Conservation (phyloP, 2,888 invertebrate species). For the Ypsolopha scabrella region DNA sequence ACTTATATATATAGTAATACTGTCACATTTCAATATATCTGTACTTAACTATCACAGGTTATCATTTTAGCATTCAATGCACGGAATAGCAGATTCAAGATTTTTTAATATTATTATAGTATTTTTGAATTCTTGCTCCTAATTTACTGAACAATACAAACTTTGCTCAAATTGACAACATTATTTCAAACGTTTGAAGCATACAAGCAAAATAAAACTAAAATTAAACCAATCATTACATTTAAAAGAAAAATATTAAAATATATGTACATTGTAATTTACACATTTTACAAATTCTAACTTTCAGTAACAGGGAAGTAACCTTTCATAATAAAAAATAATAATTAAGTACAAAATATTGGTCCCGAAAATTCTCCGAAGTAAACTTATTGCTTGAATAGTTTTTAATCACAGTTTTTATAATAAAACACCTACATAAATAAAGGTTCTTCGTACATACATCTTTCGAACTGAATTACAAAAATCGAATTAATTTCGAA, state of each 20-base stretch:
- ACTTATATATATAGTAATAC: constrained; percentile 5
- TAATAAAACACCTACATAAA: too few relatives aligned
- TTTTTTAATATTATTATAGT: not conserved
- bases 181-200: too few relatives aligned
- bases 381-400: too few relatives aligned
- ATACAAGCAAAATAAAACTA: not conserved
- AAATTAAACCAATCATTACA: not conserved
- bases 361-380: not conserved
- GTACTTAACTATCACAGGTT: constrained; percentile 5
- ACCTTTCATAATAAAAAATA: too few relatives aligned
- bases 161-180: constrained; percentile 4
- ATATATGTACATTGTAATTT: not conserved
- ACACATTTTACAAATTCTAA: not conserved
- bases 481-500: too few relatives aligned
- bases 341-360: not conserved
- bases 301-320: too few relatives aligned
- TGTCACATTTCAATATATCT: constrained; percentile 1
- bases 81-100: not conserved
- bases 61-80: constrained; percentile 1
- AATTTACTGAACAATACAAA: not conserved
- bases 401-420: too few relatives aligned
- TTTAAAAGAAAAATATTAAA: not conserved
- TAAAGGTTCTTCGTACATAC: too few relatives aligned
- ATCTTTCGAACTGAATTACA: too few relatives aligned
- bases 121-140: not conserved